Conservation (phyloP, 2,888 invertebrate genomes). For the Cantharis rustica region DNA sequence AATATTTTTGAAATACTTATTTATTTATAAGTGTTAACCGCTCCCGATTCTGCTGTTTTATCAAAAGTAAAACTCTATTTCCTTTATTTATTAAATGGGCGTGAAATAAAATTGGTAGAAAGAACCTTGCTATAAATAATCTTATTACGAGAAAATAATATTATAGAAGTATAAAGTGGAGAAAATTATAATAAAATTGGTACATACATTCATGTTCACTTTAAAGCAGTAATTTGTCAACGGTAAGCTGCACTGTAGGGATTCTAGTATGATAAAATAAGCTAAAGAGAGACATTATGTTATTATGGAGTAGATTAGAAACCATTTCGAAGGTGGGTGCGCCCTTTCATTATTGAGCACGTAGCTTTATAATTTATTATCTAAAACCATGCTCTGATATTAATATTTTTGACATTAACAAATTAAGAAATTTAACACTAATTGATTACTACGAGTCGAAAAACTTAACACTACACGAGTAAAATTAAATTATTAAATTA, state of each 20-base stretch:
- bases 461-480: conserved; percentile 9
- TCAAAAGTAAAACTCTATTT: conserved; percentile 25
- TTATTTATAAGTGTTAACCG: conserved; percentile 27
- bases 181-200: background rate
- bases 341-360: conserved; percentile 44
- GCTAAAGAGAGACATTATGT: conserved; percentile 43
- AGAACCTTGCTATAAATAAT: background rate
- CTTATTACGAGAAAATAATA: background rate
- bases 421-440: conserved; percentile 44
- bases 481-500: background rate
- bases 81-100: conserved; percentile 27
- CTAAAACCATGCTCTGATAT: conserved; percentile 32
- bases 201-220: conserved; percentile 4
- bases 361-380: conserved; percentile 44
- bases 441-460: conserved; percentile 28
- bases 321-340: conserved; percentile 40
- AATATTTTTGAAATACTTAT: conserved; percentile 1
- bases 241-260: conserved; percentile 2
- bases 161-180: background rate
- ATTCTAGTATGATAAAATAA: conserved; percentile 38
- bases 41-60: conserved; percentile 25
- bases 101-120: conserved; percentile 10
- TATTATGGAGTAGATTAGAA: conserved; percentile 42
- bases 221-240: conserved; percentile 2
- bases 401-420: conserved; percentile 39